Base-by-base conservation (phyloP, 2,113 vertebrate genomes). In the Vidua macroura region DNA sequence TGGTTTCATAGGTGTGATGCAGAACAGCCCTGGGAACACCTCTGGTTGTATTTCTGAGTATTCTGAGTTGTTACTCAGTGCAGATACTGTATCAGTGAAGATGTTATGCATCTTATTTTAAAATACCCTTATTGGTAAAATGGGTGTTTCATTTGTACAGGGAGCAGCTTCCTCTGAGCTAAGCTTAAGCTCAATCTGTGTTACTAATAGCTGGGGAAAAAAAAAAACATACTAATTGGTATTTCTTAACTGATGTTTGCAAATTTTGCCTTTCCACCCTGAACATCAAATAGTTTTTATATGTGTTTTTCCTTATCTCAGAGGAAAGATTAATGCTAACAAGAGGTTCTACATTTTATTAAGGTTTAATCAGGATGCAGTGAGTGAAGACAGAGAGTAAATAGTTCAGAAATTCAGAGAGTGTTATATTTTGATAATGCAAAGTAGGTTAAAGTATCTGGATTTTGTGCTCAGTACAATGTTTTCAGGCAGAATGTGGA, bases 241-340 rank as follows among this genome's bases (percentile, higher is more conserved):
- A 83, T 94, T 96, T 96, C 86, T 93, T 92, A 87, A 94, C 94
- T 96, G 96, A 94, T 96, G 85, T 94, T 92, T 94, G 76, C 91
- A 74, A 94, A 90, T 97, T 92, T 91, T 96, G 89, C 94, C 85
- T 95, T 94, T 92, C 84, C 78, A 80, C 83, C 78, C 87, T 85
- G 86, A 94, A 95, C 93, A 96, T 95, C 91, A 96, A 96, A 91
- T 92, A 84, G 46, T 88, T 96, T 95, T 95, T 86, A 11, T 93
- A 51, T 93, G 68, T 87, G 62, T 90, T 93, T 95, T 86, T 83
- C 67, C 85, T 93, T 95, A 96, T 93, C 95, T 91, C 30, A 4
- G 80, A 93, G 93, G 92, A 73, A 95, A 94, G 79, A 96, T 97
- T 95, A 95, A 92, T 85, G 51, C 93, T 93, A 92, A 92, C 91